phyloP scores from a whole-genome alignment of 2,888 invertebrate species.

The Homarus gammarus region DNA sequence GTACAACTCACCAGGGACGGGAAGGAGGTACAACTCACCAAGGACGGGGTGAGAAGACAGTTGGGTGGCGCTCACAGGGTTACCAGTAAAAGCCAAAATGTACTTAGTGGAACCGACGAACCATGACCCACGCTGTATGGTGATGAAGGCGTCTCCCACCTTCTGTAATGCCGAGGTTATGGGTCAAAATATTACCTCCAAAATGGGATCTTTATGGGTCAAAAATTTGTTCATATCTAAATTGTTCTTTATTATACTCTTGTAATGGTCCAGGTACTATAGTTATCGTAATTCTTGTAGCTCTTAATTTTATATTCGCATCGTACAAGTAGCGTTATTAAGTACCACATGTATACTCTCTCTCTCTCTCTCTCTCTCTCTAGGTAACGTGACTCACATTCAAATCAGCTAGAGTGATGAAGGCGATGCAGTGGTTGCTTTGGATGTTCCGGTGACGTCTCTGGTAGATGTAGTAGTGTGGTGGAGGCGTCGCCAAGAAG shows the following conservation, averaged over 20 bases:
- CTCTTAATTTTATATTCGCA: too few species aligned
- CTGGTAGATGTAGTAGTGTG: background rate
- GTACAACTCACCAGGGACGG: too few species aligned
- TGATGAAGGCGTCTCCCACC: constrained; percentile 21
- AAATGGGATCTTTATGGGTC: background rate
- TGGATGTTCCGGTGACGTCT: background rate
- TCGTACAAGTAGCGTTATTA: too few species aligned
- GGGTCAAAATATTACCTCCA: too few species aligned
- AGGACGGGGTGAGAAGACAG: constrained; percentile 10
- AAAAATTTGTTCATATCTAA: too few species aligned
- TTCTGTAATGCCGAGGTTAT: background rate
- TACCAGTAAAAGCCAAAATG: constrained; percentile 32
- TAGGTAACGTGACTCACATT: background rate
- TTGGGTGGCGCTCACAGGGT: background rate
- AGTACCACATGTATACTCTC: too few species aligned
- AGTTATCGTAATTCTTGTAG: too few species aligned
- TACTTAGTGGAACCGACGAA: constrained; percentile 43
- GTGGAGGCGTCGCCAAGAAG: constrained; percentile 3
- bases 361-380: too few species aligned
- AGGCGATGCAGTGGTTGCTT: background rate
- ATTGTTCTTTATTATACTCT: too few species aligned
- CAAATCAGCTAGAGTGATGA: background rate
- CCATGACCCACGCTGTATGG: constrained; percentile 11
- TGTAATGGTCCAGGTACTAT: too few species aligned
- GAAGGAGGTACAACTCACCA: constrained; percentile 13